Evolutionary conservation across 2,888 invertebrate species (phyloP).

Genomic region (Caenorhabditis wallacei): DNA sequence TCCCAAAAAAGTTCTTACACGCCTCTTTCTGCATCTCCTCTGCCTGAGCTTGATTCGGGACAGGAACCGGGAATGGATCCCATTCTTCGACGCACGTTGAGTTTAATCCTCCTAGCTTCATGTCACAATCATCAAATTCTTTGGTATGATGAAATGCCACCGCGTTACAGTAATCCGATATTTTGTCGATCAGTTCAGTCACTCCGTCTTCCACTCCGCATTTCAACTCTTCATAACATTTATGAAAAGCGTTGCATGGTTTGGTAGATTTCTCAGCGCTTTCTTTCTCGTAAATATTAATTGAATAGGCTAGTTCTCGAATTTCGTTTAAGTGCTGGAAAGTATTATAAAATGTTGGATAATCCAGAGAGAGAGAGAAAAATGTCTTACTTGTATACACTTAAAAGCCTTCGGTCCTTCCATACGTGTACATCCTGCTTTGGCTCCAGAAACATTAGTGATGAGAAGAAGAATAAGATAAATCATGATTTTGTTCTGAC

Average conservation of each 20-base stretch:
- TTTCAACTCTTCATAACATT: slow-evolving; percentile 1
- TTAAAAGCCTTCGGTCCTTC: not conserved
- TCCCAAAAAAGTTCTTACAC: slow-evolving; percentile 11
- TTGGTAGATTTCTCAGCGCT: not conserved
- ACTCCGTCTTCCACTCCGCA: slow-evolving; percentile 12
- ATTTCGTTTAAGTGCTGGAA: slow-evolving; percentile 25
- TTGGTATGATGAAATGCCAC: slow-evolving; percentile 6
- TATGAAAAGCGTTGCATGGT: slow-evolving; percentile 1
- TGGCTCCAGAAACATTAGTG: not conserved
- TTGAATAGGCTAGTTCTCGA: not conserved
- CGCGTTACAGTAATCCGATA: not conserved
- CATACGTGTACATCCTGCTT: not conserved
- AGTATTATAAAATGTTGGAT: too few species aligned
- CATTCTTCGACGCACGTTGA: slow-evolving; percentile 23
- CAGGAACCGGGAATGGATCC: slow-evolving; percentile 25
- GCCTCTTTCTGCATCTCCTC: slow-evolving; percentile 16
- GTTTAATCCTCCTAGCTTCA: not conserved
- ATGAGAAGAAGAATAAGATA: not conserved
- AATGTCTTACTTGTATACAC: slow-evolving; percentile 5
- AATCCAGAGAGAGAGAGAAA: not conserved
- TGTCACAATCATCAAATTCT: slow-evolving; percentile 11
- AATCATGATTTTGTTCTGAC: not conserved
- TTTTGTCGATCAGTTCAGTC: not conserved
- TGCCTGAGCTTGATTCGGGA: not conserved
- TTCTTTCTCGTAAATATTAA: slow-evolving; percentile 9